phyloP scores from a whole-genome alignment of 23 tunicate species.

The Styela plicata region DNA sequence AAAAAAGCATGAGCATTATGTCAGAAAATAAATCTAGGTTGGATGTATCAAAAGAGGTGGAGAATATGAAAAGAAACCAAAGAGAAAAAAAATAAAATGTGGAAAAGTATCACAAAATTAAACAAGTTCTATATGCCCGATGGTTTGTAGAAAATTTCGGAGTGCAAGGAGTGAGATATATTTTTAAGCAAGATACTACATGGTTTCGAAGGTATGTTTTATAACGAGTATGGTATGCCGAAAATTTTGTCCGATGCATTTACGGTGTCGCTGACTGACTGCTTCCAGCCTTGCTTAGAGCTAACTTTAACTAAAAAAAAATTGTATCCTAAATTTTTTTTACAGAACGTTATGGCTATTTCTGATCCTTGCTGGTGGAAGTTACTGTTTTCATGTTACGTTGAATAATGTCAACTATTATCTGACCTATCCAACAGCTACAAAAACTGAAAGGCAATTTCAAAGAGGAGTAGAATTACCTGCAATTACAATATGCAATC shows the following conservation, averaged over 20 bases:
- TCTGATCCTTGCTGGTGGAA: neutral
- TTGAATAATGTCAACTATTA: slow-evolving; percentile 10
- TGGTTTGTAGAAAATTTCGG: slow-evolving; percentile 49
- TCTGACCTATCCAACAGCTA: slow-evolving; percentile 17
- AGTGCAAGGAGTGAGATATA: slow-evolving; percentile 61
- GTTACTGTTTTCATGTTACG: slow-evolving; percentile 1
- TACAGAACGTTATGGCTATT: neutral
- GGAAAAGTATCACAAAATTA: slow-evolving; percentile 24
- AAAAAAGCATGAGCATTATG: neutral
- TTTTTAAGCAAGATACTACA: slow-evolving; percentile 47
- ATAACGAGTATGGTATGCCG: too few relatives aligned
- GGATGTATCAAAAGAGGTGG: neutral
- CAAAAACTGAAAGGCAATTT: neutral
- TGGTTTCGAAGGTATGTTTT: slow-evolving; percentile 41
- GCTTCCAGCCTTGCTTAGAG: too few relatives aligned
- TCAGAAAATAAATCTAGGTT: neutral
- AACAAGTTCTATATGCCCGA: slow-evolving; percentile 16
- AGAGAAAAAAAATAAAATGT: neutral
- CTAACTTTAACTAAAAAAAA: too few relatives aligned
- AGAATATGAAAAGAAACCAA: neutral
- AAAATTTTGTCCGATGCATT: too few relatives aligned
- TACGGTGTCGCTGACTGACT: too few relatives aligned
- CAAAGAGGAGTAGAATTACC: slow-evolving; percentile 21
- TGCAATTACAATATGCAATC: slow-evolving; percentile 34
- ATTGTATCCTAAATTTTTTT: too few relatives aligned